Evolutionary conservation across 1,140 invertebrate species (phyloP).

Genomic region (Cepaea nemoralis): DNA sequence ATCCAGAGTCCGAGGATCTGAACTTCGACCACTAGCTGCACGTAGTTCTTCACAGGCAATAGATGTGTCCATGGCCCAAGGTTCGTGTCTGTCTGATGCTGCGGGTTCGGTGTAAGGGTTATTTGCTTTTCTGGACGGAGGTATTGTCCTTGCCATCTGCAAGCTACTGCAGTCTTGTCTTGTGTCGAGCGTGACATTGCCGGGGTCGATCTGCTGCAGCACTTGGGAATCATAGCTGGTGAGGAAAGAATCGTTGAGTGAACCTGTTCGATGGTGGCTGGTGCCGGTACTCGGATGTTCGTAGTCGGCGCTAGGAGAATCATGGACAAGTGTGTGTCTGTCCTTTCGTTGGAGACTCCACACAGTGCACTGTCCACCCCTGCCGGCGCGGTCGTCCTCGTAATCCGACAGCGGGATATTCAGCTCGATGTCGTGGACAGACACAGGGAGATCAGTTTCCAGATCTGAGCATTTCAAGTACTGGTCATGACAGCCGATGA

Average conservation of each 20-base stretch:
- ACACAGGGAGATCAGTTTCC: conserved; percentile 22
- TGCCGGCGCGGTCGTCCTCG: background rate
- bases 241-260: too few species aligned
- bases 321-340: background rate
- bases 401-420: conserved; percentile 6
- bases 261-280: background rate
- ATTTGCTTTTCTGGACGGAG: background rate
- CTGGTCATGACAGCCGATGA: conserved; percentile 30
- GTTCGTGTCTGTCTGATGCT: background rate
- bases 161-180: background rate
- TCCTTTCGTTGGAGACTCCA: background rate
- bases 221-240: too few species aligned
- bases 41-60: background rate
- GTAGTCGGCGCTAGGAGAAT: background rate
- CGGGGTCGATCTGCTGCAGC: background rate
- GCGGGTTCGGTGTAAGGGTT: background rate
- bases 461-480: conserved; percentile 21
- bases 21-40: background rate
- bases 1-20: background rate
- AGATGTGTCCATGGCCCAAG: background rate
- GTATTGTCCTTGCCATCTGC: background rate
- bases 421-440: conserved; percentile 28
- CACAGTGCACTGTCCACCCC: background rate
- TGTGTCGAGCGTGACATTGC: background rate
- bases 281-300: background rate